Conservation (phyloP, 2,888 invertebrate species). For the Archips crataeganus region DNA sequence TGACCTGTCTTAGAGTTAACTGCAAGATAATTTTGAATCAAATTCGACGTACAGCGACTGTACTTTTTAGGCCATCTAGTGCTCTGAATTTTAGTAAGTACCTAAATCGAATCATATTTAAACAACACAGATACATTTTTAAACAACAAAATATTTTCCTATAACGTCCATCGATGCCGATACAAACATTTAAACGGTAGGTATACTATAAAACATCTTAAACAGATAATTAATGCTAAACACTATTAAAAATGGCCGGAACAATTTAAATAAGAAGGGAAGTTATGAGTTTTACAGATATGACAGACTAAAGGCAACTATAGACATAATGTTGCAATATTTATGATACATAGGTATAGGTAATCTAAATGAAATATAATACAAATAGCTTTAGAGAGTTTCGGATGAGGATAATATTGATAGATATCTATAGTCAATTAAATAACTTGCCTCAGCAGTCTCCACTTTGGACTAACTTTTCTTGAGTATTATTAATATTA, state of each 20-base stretch:
- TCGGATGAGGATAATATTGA: constrained; percentile 18
- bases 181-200: constrained; percentile 45
- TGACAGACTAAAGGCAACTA: constrained; percentile 40
- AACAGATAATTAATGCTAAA: constrained; percentile 61
- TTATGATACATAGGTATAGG: constrained; percentile 22
- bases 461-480: constrained; percentile 3
- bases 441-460: constrained; percentile 14
- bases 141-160: constrained; percentile 3
- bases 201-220: constrained; percentile 46
- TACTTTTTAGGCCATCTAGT: constrained; percentile 33
- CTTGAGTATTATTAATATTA: constrained; percentile 5
- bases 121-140: constrained; percentile 21
- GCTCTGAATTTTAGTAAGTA: neutral
- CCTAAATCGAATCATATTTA: constrained; percentile 9
- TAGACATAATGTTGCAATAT: constrained; percentile 36
- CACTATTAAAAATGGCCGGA: constrained; percentile 84
- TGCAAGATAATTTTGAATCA: constrained; percentile 7
- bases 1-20: constrained; percentile 43
- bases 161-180: constrained; percentile 41
- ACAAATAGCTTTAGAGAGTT: constrained; percentile 28
- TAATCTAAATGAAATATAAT: constrained; percentile 38
- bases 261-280: constrained; percentile 71
- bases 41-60: constrained; percentile 22
- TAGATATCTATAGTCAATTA: constrained; percentile 2
- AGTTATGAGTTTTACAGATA: constrained; percentile 43